Conservation (phyloP, 2,113 vertebrate genomes). For the Zosterops hypoxanthus region DNA sequence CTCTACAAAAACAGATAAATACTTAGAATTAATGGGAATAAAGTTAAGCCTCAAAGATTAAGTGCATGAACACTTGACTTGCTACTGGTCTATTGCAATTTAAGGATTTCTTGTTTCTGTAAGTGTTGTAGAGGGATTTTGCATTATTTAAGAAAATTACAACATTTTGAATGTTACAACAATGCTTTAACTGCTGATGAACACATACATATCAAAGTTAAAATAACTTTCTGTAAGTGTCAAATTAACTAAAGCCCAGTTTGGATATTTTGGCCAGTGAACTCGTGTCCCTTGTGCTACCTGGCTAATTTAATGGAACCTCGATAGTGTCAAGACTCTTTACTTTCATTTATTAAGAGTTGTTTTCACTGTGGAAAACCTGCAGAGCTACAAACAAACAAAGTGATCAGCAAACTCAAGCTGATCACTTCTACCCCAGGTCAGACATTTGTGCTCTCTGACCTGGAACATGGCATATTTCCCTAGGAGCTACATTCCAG, state of each 20-base stretch:
- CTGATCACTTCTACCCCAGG: neutral
- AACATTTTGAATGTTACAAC: neutral
- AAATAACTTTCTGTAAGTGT: neutral
- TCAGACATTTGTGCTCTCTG: neutral
- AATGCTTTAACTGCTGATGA: neutral
- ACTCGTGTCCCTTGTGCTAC: neutral
- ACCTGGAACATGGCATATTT: neutral
- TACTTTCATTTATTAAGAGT: neutral
- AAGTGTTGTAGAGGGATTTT: accelerated
- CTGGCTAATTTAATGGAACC: neutral
- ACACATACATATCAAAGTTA: neutral
- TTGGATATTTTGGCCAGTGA: neutral
- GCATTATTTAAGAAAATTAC: neutral
- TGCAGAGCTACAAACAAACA: neutral
- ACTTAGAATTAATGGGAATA: neutral
- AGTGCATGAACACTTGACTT: neutral
- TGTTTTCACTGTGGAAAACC: neutral
- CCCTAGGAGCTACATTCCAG: neutral
- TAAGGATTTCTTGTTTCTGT: neutral
- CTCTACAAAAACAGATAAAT: neutral
- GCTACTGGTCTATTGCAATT: neutral
- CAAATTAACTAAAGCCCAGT: neutral
- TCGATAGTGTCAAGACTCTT: neutral
- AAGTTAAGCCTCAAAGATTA: neutral
- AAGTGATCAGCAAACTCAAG: neutral